These are phyloP conservation scores for Hyalella azteca DNA, from an alignment of 2,888 invertebrate species.

Conservation along the genomic window DNA sequence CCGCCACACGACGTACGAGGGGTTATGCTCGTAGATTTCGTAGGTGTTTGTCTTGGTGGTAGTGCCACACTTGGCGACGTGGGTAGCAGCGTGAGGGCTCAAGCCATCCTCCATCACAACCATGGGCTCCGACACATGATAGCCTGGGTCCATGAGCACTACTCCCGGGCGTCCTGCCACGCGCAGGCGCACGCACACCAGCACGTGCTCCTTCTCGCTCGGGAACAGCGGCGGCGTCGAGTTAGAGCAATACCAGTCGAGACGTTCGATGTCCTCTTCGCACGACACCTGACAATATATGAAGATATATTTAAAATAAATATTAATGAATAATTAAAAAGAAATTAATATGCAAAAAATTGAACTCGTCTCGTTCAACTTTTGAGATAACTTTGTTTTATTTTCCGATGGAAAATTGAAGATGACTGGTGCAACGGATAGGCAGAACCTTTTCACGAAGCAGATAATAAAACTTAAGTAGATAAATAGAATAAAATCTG, in stretches of 20 bases:
- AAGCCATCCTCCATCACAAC: conserved; percentile 84
- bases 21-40: conserved; percentile 70
- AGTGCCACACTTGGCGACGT: conserved; percentile 63
- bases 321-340: no score
- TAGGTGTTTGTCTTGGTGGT: conserved; percentile 86
- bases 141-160: conserved; percentile 86
- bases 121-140: conserved; percentile 84
- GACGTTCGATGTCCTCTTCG: conserved; percentile 74
- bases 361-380: no score
- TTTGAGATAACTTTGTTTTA: no score
- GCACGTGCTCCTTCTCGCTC: conserved; percentile 85
- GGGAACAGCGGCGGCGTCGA: conserved; percentile 65
- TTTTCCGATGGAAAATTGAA: no score
- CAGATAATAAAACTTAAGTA: no score
- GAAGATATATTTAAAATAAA: no score
- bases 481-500: no score
- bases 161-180: conserved; percentile 78
- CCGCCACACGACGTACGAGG: conserved; percentile 84
- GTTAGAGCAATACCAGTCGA: conserved; percentile 64
- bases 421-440: no score
- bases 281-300: conserved; percentile 82
- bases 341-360: no score
- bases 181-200: conserved; percentile 76
- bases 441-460: no score
- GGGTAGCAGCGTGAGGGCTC: conserved; percentile 78